Base-by-base conservation (phyloP, 2,888 invertebrate genomes). In the Pogonocherus hispidulus region DNA sequence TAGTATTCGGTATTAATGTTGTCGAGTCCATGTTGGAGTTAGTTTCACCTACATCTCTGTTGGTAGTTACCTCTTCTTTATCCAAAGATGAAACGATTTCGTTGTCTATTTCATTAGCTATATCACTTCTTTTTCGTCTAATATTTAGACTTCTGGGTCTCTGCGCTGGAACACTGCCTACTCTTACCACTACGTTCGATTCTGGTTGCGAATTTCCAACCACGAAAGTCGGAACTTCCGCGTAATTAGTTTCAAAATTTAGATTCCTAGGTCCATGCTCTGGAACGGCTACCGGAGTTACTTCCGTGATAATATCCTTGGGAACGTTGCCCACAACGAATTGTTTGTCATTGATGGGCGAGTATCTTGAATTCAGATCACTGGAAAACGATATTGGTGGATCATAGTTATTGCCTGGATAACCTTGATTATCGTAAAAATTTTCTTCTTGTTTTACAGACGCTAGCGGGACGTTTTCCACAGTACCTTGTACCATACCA, bases 281-380 rank as follows among this genome's bases (percentile, higher is more conserved):
- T 0, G 91, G 91, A 3, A 91, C 90, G 3, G 89, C 87, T 3
- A 88, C 89, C 0, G 90, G 89, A 1, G 90, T 89, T 1, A 85
- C 87, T 27, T 87, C 85, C n/a, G 77, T 72, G 2, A 73, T 66
- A 5, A 71, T 78, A 68, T 90, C 90, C 79, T 91, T 90, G 0
- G 91, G 90, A 0, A 91, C 86, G 76, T 88, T 91, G 0, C 91
- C 91, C 1, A 91, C 91, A 0, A 92, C 91, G 81, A 91, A 92
- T 80, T 91, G 89, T 55, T 80, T 71, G 11, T 67, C 69, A 16
- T 66, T 47, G 2, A 2, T 8, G 32, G 52, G 22, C 3, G 63
- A 27, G 23, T 52, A 54, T 18, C 18, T 51, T 0, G 41, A 19
- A 20, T 8, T 16, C 3, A 19, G 22, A 47, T 59, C 51, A 18